These are phyloP conservation scores for Sialis lutaria DNA, from an alignment of 2,888 invertebrate species.

Conservation along the genomic window DNA sequence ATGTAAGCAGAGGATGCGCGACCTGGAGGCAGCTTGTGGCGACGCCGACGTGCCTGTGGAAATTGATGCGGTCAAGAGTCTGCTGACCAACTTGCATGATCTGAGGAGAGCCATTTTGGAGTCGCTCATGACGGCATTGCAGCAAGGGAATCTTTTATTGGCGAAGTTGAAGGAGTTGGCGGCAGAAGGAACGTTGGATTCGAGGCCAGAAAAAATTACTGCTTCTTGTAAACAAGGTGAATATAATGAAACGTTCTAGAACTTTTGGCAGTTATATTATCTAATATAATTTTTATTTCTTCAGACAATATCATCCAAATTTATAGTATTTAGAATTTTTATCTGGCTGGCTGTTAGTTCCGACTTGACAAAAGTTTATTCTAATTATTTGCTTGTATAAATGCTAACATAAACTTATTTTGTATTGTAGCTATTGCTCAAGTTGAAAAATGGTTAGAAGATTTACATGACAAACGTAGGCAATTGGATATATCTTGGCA, in stretches of 20 bases:
- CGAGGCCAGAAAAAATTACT: slow-evolving; percentile 41
- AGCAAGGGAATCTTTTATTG: slow-evolving; percentile 59
- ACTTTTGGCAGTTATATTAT: background rate
- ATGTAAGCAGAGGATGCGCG: slow-evolving; percentile 49
- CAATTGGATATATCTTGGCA: slow-evolving; percentile 50
- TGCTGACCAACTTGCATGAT: slow-evolving; percentile 53
- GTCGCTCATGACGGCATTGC: slow-evolving; percentile 60
- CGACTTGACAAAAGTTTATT: too few species aligned
- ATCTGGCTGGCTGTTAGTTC: too few species aligned
- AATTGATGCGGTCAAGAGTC: slow-evolving; percentile 50
- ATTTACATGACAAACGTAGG: slow-evolving; percentile 55
- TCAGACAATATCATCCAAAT: too few species aligned
- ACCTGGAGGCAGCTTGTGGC: slow-evolving; percentile 49
- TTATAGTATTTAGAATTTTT: too few species aligned
- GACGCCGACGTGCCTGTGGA: slow-evolving; percentile 51
- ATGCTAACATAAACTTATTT: too few species aligned
- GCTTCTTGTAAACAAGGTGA: slow-evolving; percentile 27
- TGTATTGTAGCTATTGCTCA: slow-evolving; percentile 36
- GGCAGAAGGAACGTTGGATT: slow-evolving; percentile 56
- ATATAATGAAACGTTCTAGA: background rate
- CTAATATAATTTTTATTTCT: background rate
- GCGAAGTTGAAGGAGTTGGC: slow-evolving; percentile 57
- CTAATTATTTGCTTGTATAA: too few species aligned
- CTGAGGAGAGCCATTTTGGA: slow-evolving; percentile 54
- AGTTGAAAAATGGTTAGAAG: slow-evolving; percentile 59